phyloP scores from a whole-genome alignment of 2,797 vertebrate genomes.

The Pyrocephalus nanus region DNA sequence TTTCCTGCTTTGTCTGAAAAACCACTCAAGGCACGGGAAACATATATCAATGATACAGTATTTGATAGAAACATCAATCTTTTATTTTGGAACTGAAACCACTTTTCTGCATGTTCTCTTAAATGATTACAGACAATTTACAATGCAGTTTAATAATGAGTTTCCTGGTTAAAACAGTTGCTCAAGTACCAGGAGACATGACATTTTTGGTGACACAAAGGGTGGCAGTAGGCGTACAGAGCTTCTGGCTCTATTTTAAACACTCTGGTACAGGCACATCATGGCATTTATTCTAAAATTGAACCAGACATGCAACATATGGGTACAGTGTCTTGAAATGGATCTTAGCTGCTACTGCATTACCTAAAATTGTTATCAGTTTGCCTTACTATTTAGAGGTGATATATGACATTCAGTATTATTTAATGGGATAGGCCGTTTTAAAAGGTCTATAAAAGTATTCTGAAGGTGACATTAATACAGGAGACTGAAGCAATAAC shows the following conservation, averaged over 20 bases:
- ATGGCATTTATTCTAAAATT: background rate
- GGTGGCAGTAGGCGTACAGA: background rate
- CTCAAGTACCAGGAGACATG: background rate
- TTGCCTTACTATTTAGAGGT: background rate
- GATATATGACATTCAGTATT: background rate
- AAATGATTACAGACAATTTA: background rate
- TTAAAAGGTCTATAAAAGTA: background rate
- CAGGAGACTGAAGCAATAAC: background rate
- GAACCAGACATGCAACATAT: background rate
- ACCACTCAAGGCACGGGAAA: background rate
- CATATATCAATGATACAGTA: accelerated
- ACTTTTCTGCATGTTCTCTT: background rate
- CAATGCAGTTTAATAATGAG: background rate
- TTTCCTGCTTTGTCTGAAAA: background rate
- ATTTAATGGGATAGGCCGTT: background rate
- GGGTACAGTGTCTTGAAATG: background rate
- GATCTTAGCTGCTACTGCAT: background rate
- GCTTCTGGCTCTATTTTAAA: background rate
- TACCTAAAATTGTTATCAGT: background rate
- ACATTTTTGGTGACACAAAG: background rate
- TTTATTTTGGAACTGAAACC: background rate
- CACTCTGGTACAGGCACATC: background rate
- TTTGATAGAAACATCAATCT: background rate
- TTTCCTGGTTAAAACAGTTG: background rate
- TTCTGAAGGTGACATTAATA: background rate